These are phyloP conservation scores for Matsumurasca onukii DNA, from an alignment of 1,140 invertebrate species.

Conservation along the genomic window DNA sequence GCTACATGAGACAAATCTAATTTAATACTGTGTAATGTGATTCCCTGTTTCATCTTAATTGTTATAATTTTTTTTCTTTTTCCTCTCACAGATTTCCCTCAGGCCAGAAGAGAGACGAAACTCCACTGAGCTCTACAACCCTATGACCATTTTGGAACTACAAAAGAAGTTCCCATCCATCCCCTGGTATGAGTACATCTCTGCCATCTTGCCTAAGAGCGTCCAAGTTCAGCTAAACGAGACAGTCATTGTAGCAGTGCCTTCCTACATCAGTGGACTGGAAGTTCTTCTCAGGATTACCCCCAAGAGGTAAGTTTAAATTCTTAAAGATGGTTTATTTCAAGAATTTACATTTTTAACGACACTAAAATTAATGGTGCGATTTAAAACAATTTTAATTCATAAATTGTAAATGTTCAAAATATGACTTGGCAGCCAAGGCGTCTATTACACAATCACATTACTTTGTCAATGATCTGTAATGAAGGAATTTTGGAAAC, in stretches of 20 bases:
- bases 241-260: conserved; percentile 77
- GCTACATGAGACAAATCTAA: too few species aligned
- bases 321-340: too few species aligned
- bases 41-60: too few species aligned
- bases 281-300: conserved; percentile 57
- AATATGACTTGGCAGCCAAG: too few species aligned
- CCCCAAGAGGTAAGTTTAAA: conserved; percentile 54
- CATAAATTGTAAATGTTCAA: too few species aligned
- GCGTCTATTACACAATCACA: too few species aligned
- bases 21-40: too few species aligned
- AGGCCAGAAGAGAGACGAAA: conserved; percentile 90
- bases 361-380: conserved; percentile 35
- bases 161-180: conserved; percentile 71
- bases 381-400: too few species aligned
- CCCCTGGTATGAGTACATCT: conserved; percentile 81
- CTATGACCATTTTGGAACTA: conserved; percentile 77
- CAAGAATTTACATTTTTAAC: too few species aligned
- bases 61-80: too few species aligned
- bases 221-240: conserved; percentile 66
- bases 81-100: conserved; percentile 74
- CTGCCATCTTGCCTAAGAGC: conserved; percentile 64
- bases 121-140: conserved; percentile 87
- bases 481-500: too few species aligned
- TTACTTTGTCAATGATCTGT: too few species aligned
- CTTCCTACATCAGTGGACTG: conserved; percentile 69